Conservation (phyloP, 2,113 vertebrate genomes). For the Cromileptes altivelis region DNA sequence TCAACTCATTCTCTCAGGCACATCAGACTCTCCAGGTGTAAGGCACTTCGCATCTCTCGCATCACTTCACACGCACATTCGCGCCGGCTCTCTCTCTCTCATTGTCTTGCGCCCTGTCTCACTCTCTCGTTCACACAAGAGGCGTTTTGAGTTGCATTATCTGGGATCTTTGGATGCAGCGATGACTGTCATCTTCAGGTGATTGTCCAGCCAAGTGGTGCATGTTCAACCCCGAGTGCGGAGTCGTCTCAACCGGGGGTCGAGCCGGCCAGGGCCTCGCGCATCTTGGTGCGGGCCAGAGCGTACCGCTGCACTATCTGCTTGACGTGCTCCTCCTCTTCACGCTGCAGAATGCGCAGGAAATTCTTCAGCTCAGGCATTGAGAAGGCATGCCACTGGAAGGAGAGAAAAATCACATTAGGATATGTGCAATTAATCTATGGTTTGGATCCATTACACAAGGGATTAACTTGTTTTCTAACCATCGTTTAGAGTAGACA, state of each 20-base stretch:
- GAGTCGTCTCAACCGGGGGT: constrained; percentile 87
- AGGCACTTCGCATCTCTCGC: constrained; percentile 81
- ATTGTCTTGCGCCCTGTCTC: constrained; percentile 72
- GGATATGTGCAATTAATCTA: not conserved
- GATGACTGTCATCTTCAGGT: constrained; percentile 50
- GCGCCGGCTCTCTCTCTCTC: constrained; percentile 77
- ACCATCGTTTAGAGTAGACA: too few relatives aligned
- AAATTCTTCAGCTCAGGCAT: constrained; percentile 95
- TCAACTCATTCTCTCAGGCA: constrained; percentile 82
- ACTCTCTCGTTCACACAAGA: constrained; percentile 79
- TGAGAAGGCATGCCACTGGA: constrained; percentile 95
- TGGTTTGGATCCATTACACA: not conserved
- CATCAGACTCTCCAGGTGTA: constrained; percentile 84
- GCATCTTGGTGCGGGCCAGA: constrained; percentile 89
- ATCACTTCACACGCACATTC: constrained; percentile 80
- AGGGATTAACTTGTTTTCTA: too few relatives aligned
- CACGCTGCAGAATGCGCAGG: constrained; percentile 92
- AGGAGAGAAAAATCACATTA: constrained; percentile 2
- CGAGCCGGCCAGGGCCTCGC: constrained; percentile 86
- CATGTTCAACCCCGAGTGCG: constrained; percentile 45
- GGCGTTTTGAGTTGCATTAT: constrained; percentile 63
- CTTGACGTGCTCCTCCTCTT: constrained; percentile 93
- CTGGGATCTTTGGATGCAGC: constrained; percentile 76
- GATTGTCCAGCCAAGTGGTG: constrained; percentile 63
- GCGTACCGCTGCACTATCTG: constrained; percentile 91